Evolutionary conservation across 2,888 invertebrate species (phyloP).

Genomic region (Drosophila emarginata): DNA sequence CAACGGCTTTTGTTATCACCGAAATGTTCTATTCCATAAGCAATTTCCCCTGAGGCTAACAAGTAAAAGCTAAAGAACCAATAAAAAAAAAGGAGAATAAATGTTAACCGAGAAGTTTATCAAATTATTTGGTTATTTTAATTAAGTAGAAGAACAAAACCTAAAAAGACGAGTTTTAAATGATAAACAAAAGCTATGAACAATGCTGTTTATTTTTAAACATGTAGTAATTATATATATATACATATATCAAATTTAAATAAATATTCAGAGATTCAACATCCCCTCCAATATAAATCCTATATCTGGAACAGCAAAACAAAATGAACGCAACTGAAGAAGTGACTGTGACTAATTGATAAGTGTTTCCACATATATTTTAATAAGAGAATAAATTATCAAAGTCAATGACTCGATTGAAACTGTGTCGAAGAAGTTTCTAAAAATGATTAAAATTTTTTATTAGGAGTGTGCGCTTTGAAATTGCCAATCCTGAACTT

Average conservation of each 20-base stretch:
- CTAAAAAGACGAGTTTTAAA: neutral
- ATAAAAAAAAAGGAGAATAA: neutral
- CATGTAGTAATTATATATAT: neutral
- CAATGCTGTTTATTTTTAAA: neutral
- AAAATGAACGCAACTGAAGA: neutral
- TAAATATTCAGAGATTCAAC: neutral
- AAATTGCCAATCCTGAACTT: no score
- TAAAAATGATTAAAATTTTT: no score
- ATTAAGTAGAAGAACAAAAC: neutral
- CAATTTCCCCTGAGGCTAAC: neutral
- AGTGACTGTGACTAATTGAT: neutral
- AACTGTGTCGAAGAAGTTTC: neutral
- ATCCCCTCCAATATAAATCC: neutral
- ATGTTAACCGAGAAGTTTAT: neutral
- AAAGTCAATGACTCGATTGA: neutral
- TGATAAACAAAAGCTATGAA: neutral
- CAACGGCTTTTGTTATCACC: slow-evolving; percentile 15
- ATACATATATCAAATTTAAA: neutral
- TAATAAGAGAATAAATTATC: neutral
- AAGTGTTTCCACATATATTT: neutral
- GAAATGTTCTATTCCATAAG: slow-evolving; percentile 9
- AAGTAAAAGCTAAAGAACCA: neutral
- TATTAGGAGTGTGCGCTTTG: no score
- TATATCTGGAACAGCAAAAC: neutral
- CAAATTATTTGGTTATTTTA: neutral